Base-by-base conservation (phyloP, 2,888 invertebrate species). In the Eupithecia insigniata region DNA sequence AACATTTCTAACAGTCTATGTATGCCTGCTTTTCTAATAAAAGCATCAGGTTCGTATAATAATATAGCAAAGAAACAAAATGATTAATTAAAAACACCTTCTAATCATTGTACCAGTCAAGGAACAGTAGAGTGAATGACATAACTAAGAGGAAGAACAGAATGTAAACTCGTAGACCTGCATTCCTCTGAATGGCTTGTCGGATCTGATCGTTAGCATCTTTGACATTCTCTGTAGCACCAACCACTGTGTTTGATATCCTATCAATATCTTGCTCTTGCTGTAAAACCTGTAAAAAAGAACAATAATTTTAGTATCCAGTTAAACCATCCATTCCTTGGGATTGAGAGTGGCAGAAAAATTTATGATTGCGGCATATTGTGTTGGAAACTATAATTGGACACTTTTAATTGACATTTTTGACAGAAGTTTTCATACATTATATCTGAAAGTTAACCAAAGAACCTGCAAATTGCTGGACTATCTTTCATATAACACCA, bases 51-150 rank as follows among this genome's bases (percentile, higher is more conserved):
- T 46, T 46, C 43, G n/a, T 43, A 43, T n/a, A n/a, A n/a, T n/a
- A n/a, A n/a, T n/a, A 18, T 46, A n/a, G 4, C 7, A 46, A n/a
- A n/a, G 7, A 46, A 46, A 18, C n/a, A n/a, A 46, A 46, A 46
- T 46, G n/a, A 46, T n/a, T 43, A 46, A n/a, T n/a, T 51, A 22
- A 51, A 51, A 22, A 18, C 46, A 22, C 28, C 7, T 34, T 18
- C n/a, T 65, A 94, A 81, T 97, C 97, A 95, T 99, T 99, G 90
- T 99, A 99, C 99, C 99, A 99, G 94, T 99, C 99, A 69, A 99
- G 95, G 91, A 99, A 99, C 14, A 99, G 94, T 68, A 99, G 94
- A 28, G 99, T 97, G 89, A 99, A 98, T 55, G 99, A 98, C 96
- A 99, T 97, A 55, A 99, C 98, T 80, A 99, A 93, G 70, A 99